Base-by-base conservation (phyloP, 2,888 invertebrate genomes). In the Epistrophella euchroma region DNA sequence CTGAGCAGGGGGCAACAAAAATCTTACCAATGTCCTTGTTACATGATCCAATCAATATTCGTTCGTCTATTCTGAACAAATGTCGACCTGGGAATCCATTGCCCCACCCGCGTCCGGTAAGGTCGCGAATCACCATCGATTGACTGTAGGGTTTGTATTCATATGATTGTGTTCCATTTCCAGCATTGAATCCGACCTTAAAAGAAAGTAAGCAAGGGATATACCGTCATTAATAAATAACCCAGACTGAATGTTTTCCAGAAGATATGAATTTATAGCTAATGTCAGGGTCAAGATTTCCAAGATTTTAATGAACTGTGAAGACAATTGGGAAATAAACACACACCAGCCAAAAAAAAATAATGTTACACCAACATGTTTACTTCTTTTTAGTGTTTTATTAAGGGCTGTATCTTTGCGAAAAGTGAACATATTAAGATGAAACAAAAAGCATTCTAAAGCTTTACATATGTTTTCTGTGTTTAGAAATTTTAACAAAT, bases 101-200 rank as follows among this genome's bases (percentile, higher is more conserved):
- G 0, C 96, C 97, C 95, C 96, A 97, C 28, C 98, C 98, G 90
- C 97, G 94, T 9, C 96, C 95, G 0, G 96, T 95, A 88, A 98
- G 93, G 92, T 97, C 97, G 89, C 97, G 94, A 47, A 98, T 94
- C 4, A 97, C 96, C 56, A 97, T 96, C 11, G 95, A 94, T 92
- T 98, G 98, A 64, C 98, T 98, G 93, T 97, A 98, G 0, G 98
- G 98, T 79, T 94, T 94, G 91, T 98, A 98, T 92, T 97, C 97
- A 91, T 96, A 97, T 88, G 96, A 95, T 91, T 96, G 95, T 0
- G 98, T 98, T 19, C 98, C 98, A 90, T 98, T 98, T 70, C 99
- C 99, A 73, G 97, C 99, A 92, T 99, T 99, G 92, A 99, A 99
- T 52, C 99, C 99, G 90, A 97, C 96, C 97, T 97, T 90, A 32